phyloP scores from a whole-genome alignment of 2,113 vertebrate genomes.

The Arizona elegans region DNA sequence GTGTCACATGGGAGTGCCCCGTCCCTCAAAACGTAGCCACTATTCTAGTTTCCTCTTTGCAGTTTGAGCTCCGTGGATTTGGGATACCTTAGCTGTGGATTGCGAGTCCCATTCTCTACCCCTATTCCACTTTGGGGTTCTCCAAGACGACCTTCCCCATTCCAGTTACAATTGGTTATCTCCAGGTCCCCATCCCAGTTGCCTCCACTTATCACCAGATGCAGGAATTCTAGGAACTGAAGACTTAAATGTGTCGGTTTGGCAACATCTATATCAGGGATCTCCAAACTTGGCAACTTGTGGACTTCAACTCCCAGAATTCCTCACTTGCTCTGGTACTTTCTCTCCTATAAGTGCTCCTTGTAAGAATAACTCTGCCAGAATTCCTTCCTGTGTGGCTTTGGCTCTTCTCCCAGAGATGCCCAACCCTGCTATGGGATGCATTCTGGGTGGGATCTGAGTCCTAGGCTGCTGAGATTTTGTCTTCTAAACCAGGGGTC shows the following conservation, averaged over 20 bases:
- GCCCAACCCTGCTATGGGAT: background rate
- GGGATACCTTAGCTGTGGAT: background rate
- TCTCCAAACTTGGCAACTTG: background rate
- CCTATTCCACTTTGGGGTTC: background rate
- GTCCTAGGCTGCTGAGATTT: background rate
- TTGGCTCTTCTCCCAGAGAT: background rate
- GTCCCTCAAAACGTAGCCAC: too few species aligned
- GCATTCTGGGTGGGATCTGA: background rate
- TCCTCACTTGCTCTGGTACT: background rate
- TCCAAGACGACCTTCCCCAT: background rate
- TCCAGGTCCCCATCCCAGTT: background rate
- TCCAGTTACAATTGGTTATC: background rate
- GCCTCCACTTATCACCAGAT: background rate
- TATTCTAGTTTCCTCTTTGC: background rate
- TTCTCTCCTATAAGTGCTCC: background rate
- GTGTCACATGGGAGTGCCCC: too few species aligned
- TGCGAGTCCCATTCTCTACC: background rate
- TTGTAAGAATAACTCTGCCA: background rate
- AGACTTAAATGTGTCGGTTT: background rate
- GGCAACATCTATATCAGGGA: background rate
- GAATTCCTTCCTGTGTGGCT: background rate
- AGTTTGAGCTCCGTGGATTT: background rate
- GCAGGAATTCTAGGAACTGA: background rate
- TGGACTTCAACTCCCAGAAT: background rate
- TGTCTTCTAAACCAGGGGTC: background rate